phyloP scores from a whole-genome alignment of 2,797 vertebrate genomes.

The Gallinago nigripennis region DNA sequence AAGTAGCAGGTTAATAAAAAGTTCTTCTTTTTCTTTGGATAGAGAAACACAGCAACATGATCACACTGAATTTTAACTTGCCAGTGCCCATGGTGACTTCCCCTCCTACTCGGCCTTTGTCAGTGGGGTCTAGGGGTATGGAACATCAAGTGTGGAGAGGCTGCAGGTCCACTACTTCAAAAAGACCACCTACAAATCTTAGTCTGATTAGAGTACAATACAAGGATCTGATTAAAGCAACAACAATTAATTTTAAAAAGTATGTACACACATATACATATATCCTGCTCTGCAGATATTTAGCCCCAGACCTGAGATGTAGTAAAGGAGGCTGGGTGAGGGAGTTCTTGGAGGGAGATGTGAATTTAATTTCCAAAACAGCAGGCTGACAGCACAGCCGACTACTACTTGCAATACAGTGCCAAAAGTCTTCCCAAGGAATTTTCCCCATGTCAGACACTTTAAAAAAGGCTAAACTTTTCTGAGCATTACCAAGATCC shows the following conservation, averaged over 20 bases:
- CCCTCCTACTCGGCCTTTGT: neutral
- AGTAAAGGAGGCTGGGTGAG: neutral
- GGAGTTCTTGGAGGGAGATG: neutral
- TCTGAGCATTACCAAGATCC: neutral
- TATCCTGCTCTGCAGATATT: neutral
- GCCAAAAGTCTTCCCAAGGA: neutral
- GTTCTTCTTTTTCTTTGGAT: neutral
- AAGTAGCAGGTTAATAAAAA: neutral
- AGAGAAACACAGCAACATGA: neutral
- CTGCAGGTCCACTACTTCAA: neutral
- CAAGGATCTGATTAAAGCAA: neutral
- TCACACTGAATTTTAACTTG: neutral
- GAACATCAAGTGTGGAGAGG: rapidly evolving
- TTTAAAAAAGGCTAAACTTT: neutral
- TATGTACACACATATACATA: neutral
- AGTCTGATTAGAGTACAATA: neutral
- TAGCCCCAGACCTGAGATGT: neutral
- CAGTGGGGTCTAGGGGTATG: neutral
- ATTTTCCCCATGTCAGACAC: neutral
- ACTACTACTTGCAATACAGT: neutral
- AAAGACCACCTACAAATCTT: neutral
- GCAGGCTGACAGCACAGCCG: neutral
- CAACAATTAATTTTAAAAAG: neutral
- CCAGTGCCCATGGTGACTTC: neutral
- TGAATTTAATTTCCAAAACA: neutral